These are phyloP conservation scores for Sterrhoptilus dennistouni DNA, from an alignment of 2,113 vertebrate species.

Conservation along the genomic window DNA sequence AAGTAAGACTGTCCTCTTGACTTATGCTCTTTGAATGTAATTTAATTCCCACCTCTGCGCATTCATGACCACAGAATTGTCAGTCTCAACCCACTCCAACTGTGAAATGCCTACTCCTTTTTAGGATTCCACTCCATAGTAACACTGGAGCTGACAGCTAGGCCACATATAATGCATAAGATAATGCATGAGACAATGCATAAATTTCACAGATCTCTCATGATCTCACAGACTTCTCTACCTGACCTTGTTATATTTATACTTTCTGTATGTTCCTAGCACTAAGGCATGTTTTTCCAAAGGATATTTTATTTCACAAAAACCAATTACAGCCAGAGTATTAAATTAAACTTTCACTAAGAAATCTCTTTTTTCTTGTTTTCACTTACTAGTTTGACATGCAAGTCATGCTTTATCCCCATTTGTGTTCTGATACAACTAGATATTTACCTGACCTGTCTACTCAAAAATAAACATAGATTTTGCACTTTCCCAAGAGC, in stretches of 20 bases:
- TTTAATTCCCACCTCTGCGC: neutral
- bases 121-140: neutral
- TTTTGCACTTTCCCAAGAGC: neutral
- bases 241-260: neutral
- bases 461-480: neutral
- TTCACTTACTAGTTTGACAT: neutral
- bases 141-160: neutral
- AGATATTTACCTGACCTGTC: neutral
- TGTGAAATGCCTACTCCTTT: neutral
- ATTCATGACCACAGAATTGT: neutral
- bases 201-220: neutral
- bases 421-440: neutral
- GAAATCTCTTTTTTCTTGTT: neutral
- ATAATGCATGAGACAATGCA: neutral
- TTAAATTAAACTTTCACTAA: neutral
- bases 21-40: neutral
- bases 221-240: neutral
- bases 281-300: neutral
- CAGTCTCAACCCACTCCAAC: neutral
- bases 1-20: neutral
- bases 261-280: neutral
- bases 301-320: neutral
- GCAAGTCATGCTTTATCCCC: neutral
- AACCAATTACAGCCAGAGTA: neutral
- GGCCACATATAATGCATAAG: neutral